phyloP scores from a whole-genome alignment of 2,113 vertebrate species.

The Trochalopteron elliotii region DNA sequence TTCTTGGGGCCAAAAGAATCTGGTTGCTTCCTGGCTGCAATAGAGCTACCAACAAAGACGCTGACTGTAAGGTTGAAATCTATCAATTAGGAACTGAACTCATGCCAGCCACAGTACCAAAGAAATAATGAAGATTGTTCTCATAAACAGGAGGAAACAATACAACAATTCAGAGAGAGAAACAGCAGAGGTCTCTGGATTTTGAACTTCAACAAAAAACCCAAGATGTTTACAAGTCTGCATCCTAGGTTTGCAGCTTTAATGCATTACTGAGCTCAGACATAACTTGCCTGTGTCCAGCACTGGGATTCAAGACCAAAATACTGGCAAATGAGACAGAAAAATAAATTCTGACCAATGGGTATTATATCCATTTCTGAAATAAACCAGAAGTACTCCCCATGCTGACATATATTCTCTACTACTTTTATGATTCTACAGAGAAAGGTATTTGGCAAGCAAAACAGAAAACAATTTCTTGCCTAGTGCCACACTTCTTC shows the following conservation, averaged over 20 bases:
- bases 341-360: neutral
- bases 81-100: constrained; percentile 22
- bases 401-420: neutral
- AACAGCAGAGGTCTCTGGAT: neutral
- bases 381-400: neutral
- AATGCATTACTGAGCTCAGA: neutral
- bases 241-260: neutral
- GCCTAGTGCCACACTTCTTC: neutral
- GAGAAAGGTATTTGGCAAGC: neutral
- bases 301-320: neutral
- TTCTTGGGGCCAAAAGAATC: neutral
- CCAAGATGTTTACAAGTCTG: neutral
- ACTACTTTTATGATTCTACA: neutral
- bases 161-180: neutral
- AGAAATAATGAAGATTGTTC: constrained; percentile 11
- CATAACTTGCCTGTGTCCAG: neutral
- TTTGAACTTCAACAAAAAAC: neutral
- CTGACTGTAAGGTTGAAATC: neutral
- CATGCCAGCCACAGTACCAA: neutral
- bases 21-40: neutral
- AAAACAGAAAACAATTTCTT: neutral
- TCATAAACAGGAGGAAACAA: neutral
- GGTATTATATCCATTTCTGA: neutral
- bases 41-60: neutral
- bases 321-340: neutral